phyloP scores from a whole-genome alignment of 2,797 vertebrate species.

The Esox lucius region DNA sequence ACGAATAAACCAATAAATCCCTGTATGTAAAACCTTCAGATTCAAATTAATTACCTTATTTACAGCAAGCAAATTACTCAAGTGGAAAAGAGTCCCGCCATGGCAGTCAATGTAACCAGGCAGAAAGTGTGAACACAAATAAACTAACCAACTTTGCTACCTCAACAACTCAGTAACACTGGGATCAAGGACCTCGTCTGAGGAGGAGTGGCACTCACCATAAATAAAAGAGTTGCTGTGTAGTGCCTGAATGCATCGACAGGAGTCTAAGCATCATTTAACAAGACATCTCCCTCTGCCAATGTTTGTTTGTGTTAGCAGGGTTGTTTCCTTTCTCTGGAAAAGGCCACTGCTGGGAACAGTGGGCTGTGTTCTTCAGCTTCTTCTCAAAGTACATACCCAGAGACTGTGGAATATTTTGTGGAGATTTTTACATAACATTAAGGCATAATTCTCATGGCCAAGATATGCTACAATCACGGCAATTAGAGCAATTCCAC shows the following conservation, averaged over 20 bases:
- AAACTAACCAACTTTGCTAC: conserved; percentile 43
- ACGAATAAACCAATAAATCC: too few species aligned
- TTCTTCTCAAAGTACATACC: conserved; percentile 27
- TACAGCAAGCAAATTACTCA: conserved; percentile 16
- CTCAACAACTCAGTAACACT: conserved; percentile 45
- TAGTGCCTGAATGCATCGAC: conserved; percentile 14
- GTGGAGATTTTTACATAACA: conserved; percentile 32
- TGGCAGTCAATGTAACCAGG: conserved; percentile 45
- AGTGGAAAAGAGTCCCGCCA: conserved; percentile 21
- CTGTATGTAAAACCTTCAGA: conserved; percentile 23
- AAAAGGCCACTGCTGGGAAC: conserved; percentile 10
- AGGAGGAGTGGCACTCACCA: conserved; percentile 44
- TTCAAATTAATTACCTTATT: conserved; percentile 44
- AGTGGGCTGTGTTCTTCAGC: conserved; percentile 35
- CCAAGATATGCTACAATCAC: not conserved
- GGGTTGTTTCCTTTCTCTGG: conserved; percentile 23
- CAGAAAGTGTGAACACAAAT: conserved; percentile 55
- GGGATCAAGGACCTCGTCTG: conserved; percentile 45
- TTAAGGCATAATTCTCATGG: conserved; percentile 7
- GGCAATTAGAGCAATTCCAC: not conserved
- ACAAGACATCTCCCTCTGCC: conserved; percentile 18
- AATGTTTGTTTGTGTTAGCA: conserved; percentile 36
- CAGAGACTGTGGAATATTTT: conserved; percentile 36
- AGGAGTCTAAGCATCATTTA: conserved; percentile 35
- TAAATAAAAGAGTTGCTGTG: conserved; percentile 57